phyloP scores from a whole-genome alignment of 2,797 vertebrate genomes.

The Epinephelus malabaricus region DNA sequence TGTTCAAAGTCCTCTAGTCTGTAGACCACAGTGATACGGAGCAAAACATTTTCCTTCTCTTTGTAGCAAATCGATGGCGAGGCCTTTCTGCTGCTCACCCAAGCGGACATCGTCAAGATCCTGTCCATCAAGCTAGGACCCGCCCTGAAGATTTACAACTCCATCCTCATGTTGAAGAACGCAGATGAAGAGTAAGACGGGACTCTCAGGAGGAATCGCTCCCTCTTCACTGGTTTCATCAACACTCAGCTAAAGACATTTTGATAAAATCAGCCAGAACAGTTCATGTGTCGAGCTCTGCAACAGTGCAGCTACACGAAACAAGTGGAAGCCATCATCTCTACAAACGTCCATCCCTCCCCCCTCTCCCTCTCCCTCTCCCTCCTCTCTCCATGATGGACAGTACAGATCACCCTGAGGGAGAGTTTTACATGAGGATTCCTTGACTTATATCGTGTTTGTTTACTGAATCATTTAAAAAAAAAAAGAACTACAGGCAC shows the following conservation, averaged over 20 bases:
- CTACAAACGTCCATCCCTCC: conserved; percentile 36
- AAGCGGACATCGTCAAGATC: conserved; percentile 90
- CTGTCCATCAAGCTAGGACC: conserved; percentile 89
- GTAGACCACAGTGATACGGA: not conserved
- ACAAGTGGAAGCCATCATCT: conserved; percentile 55
- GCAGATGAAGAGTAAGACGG: conserved; percentile 84
- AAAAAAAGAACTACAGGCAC: conserved; percentile 67
- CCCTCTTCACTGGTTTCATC: conserved; percentile 17
- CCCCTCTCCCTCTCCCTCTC: not conserved
- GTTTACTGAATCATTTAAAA: conserved; percentile 68
- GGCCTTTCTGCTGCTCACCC: conserved; percentile 88
- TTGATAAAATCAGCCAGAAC: conserved; percentile 29
- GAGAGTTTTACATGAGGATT: conserved; percentile 54
- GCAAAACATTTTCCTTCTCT: not conserved
- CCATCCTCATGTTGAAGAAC: conserved; percentile 89
- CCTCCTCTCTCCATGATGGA: conserved; percentile 48
- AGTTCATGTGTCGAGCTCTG: conserved; percentile 27
- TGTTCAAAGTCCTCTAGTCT: no score
- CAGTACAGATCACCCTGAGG: conserved; percentile 37
- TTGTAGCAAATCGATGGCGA: conserved; percentile 89
- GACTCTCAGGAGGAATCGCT: not conserved
- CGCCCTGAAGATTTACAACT: conserved; percentile 90
- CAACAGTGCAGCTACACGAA: conserved; percentile 22
- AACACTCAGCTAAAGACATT: conserved; percentile 36
- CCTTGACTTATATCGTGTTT: conserved; percentile 68